Conservation (phyloP, 2,888 invertebrate species). For the Teleogryllus oceanicus region DNA sequence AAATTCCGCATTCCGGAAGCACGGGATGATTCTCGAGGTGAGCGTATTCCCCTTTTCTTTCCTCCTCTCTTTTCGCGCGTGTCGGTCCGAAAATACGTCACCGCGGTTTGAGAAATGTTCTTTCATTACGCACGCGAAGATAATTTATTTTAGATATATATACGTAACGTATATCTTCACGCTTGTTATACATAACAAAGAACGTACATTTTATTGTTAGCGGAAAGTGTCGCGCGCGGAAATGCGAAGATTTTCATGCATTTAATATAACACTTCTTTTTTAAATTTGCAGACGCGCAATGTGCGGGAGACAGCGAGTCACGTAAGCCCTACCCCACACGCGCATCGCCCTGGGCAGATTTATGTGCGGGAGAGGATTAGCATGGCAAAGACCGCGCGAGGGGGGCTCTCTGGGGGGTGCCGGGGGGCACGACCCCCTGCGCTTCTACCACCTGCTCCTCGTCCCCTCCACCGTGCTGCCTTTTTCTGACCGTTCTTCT, state of each 20-base stretch:
- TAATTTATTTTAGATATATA: neutral
- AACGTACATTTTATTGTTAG: slow-evolving; percentile 8
- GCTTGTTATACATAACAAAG: slow-evolving; percentile 18
- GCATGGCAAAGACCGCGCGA: neutral
- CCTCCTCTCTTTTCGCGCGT: neutral
- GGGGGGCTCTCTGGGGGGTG: no score
- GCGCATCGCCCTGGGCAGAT: neutral
- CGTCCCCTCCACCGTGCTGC: no score
- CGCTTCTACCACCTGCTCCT: no score
- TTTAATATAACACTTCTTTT: neutral
- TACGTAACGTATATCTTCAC: neutral
- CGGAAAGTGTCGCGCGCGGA: neutral
- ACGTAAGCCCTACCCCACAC: neutral
- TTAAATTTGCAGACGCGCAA: neutral
- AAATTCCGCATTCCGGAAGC: neutral
- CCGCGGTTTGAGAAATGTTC: neutral
- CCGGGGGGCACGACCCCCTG: no score
- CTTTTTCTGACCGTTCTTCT: no score
- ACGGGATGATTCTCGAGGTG: neutral
- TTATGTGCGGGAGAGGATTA: slow-evolving; percentile 6
- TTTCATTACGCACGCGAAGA: slow-evolving; percentile 1
- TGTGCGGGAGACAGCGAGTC: neutral
- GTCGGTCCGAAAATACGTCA: neutral
- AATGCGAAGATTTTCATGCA: neutral
- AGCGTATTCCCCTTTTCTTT: neutral